Evolutionary conservation across 2,888 invertebrate species (phyloP), one percentile per base, ranked within the genome.

Genomic region (Drosophila ustulata): DNA sequence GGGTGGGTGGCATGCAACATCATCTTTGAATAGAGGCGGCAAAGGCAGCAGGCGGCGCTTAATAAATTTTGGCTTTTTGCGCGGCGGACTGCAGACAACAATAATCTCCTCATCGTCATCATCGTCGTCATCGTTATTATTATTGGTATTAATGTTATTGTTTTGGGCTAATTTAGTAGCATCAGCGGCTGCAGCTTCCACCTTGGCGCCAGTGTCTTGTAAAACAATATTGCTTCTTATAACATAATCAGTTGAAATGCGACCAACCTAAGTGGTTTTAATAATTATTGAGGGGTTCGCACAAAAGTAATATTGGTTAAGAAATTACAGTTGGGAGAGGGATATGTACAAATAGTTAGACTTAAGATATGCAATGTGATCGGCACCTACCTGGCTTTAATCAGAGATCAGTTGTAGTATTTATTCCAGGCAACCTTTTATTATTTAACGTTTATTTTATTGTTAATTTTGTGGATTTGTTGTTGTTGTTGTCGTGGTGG

Each of bases 391-490:
- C 91, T 90, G 88, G 79, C 81, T 85, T 82, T 80, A 82, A 81
- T 88, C 87, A 88, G 86, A 90, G 91, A 92, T 92, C 92, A 92
- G 92, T 92, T 92, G 92, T 91, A 91, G 92, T 90, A 92, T 89
- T 92, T 92, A 90, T 91, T 92, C 92, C 92, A 92, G 92, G 91
- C 91, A 90, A 92, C 92, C 92, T 92, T 91, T 91, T 88, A 89
- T 87, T 77, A 57, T 84, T 78, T 50, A 39, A 66, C 75, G 66
- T 57, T 55, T 25, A 18, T 59, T 49, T 30, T 5, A 26, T 75
- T 78, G 74, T 80, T 71, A 65, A 75, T 79, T 70, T 61, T 57
- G 63, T 52, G 34, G 13, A 57, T n/a, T n/a, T n/a, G 68, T 73
- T 69, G 79, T 78, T 72, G 89, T 80, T 79, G 82, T 73, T 62